Conservation (phyloP, 2,888 invertebrate species). For the Ectropis crepuscularia region DNA sequence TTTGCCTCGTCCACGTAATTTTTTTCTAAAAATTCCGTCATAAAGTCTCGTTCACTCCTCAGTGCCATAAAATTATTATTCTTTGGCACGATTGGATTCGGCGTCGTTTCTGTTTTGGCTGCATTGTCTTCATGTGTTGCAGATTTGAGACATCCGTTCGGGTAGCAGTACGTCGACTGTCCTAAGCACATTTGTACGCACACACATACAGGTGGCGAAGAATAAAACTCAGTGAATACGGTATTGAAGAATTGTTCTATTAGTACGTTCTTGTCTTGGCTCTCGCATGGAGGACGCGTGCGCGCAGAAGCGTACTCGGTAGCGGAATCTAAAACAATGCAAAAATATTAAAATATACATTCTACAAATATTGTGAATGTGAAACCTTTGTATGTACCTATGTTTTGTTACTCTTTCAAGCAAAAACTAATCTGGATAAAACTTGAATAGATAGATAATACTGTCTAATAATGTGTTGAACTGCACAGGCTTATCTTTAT, state of each 20-base stretch:
- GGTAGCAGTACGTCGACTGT: slow-evolving; percentile 73
- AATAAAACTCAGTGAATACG: slow-evolving; percentile 70
- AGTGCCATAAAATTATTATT: slow-evolving; percentile 53
- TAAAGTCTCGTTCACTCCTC: slow-evolving; percentile 55
- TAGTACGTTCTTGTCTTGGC: slow-evolving; percentile 47
- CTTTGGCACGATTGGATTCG: slow-evolving; percentile 39
- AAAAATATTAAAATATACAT: too few relatives aligned
- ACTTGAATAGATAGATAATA: too few relatives aligned
- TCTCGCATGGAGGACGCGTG: slow-evolving; percentile 50
- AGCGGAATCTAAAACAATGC: slow-evolving; percentile 43
- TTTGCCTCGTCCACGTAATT: slow-evolving; percentile 45
- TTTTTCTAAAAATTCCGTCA: slow-evolving; percentile 51
- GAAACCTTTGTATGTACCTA: too few relatives aligned
- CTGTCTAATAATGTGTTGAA: too few relatives aligned
- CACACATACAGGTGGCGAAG: slow-evolving; percentile 64
- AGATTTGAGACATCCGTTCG: slow-evolving; percentile 65
- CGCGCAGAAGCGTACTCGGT: slow-evolving; percentile 46
- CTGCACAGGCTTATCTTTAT: too few relatives aligned
- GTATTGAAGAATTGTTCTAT: slow-evolving; percentile 73
- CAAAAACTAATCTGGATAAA: too few relatives aligned
- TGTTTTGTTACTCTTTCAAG: too few relatives aligned
- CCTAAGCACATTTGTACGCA: slow-evolving; percentile 72
- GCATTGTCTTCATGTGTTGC: slow-evolving; percentile 42
- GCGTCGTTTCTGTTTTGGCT: slow-evolving; percentile 34
- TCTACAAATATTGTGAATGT: too few relatives aligned